These are phyloP conservation scores for Notarius lentiginosus DNA, from an alignment of 2,113 vertebrate species.

Conservation along the genomic window DNA sequence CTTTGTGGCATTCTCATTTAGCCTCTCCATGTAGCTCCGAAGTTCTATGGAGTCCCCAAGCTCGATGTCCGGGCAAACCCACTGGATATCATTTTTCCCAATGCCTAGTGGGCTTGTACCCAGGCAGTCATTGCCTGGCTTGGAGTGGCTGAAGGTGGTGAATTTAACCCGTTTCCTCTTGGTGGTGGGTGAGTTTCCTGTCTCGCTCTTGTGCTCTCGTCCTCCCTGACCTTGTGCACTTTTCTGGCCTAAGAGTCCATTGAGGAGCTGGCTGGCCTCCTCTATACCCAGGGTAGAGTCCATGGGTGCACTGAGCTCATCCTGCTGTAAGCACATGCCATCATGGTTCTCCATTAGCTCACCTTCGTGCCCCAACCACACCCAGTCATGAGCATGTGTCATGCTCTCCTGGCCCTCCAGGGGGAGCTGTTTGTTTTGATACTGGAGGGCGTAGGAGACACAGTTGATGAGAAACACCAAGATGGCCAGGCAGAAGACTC, in stretches of 20 bases:
- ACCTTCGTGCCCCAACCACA: conserved; percentile 90
- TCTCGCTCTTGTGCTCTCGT: conserved; percentile 73
- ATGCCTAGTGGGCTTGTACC: conserved; percentile 80
- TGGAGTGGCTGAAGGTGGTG: conserved; percentile 85
- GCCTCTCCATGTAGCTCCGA: conserved; percentile 83
- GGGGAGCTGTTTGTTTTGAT: conserved; percentile 87
- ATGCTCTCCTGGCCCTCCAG: conserved; percentile 79
- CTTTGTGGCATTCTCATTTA: conserved; percentile 79
- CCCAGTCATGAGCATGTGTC: conserved; percentile 94
- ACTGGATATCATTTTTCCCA: conserved; percentile 83
- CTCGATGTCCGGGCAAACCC: conserved; percentile 86
- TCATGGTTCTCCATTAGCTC: conserved; percentile 76
- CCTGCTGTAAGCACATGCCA: conserved; percentile 74
- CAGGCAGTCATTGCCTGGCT: conserved; percentile 78
- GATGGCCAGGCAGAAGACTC: conserved; percentile 95
- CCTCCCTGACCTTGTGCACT: conserved; percentile 65
- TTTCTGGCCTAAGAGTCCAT: conserved; percentile 70
- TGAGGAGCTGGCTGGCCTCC: conserved; percentile 81
- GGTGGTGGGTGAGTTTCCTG: conserved; percentile 81
- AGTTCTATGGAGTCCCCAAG: conserved; percentile 82
- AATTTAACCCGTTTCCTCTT: conserved; percentile 93
- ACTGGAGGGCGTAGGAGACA: conserved; percentile 87
- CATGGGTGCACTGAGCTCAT: conserved; percentile 74
- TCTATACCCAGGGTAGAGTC: conserved; percentile 66
- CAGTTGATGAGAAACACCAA: conserved; percentile 95